Evolutionary conservation across 2,888 invertebrate genomes (phyloP).

Genomic region (Diogma glabrata): DNA sequence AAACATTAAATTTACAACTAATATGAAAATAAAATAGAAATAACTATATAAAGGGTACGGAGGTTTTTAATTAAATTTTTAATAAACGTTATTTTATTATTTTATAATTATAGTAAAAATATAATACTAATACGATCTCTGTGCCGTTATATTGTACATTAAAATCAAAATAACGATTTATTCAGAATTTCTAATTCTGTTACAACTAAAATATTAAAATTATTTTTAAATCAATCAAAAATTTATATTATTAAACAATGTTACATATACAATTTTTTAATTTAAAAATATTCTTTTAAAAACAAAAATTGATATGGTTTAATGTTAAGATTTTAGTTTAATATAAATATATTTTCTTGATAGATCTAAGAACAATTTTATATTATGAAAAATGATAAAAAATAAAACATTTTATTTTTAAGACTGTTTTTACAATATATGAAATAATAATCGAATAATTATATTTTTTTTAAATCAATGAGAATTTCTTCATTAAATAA

Average conservation of each 20-base stretch:
- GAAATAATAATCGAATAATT: no score
- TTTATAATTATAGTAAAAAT: constrained; percentile 2
- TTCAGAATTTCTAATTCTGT: not conserved
- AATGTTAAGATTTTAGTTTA: not conserved
- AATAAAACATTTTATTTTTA: no score
- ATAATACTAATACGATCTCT: constrained; percentile 7
- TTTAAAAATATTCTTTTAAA: not conserved
- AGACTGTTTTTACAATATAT: no score
- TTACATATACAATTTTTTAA: not conserved
- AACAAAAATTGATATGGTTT: not conserved
- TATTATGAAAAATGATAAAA: no score
- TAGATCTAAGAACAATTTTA: no score
- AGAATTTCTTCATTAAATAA: no score
- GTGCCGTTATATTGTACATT: constrained; percentile 6
- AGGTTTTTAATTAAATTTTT: constrained; percentile 6
- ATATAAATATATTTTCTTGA: constrained; percentile 1
- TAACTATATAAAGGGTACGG: not conserved
- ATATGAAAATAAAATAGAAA: constrained; percentile 1
- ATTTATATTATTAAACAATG: constrained; percentile 1
- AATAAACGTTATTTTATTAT: no score
- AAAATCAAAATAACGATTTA: not conserved
- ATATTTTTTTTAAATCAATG: no score
- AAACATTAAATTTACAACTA: not conserved
- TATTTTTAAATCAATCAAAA: not conserved
- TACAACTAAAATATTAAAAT: not conserved